phyloP scores from a whole-genome alignment of 2,113 vertebrate species.

The Melanerpes aurifrons region DNA sequence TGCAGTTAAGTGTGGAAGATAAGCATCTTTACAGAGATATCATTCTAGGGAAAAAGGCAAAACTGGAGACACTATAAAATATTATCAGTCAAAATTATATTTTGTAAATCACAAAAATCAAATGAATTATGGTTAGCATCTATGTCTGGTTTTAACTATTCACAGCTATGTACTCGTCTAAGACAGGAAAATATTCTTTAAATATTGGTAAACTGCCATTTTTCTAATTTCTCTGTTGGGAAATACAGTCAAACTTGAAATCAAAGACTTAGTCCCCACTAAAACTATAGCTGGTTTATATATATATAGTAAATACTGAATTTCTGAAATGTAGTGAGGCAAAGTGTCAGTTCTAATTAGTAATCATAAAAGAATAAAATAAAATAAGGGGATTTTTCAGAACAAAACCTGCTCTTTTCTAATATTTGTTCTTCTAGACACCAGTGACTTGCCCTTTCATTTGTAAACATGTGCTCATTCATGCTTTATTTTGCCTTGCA shows the following conservation, averaged over 20 bases:
- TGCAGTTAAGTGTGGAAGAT: neutral
- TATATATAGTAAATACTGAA: neutral
- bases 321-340: neutral
- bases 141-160: neutral
- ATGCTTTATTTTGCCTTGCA: constrained; percentile 30
- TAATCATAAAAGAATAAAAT: neutral
- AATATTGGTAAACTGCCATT: neutral
- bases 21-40: neutral
- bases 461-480: constrained; percentile 9
- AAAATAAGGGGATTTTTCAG: neutral
- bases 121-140: neutral
- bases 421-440: constrained; percentile 11
- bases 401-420: neutral
- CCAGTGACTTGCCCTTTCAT: constrained; percentile 9
- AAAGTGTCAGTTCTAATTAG: neutral
- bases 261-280: neutral
- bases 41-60: neutral
- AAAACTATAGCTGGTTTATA: neutral
- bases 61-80: neutral
- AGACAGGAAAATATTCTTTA: neutral
- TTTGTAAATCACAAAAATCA: neutral
- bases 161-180: neutral
- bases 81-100: neutral
- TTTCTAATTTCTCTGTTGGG: neutral
- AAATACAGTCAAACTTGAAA: neutral